phyloP scores from a whole-genome alignment of 2,797 vertebrate species.

The Rhynchotus rufescens region DNA sequence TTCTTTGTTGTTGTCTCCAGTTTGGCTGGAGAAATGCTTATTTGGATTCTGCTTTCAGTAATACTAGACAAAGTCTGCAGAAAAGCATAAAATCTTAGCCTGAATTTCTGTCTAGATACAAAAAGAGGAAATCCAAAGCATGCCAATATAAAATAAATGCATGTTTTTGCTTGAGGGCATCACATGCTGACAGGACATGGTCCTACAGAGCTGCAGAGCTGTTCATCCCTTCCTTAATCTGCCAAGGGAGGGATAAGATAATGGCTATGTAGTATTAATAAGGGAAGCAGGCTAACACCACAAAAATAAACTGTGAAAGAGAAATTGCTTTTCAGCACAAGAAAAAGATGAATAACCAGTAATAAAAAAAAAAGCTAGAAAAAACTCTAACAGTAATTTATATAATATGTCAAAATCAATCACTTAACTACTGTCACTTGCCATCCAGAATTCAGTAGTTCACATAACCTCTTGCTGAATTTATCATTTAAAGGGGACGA shows the following conservation, averaged over 20 bases:
- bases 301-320: fast-evolving
- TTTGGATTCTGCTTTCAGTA: not conserved
- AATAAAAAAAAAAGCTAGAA: not conserved
- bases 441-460: not conserved
- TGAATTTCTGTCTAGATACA: not conserved
- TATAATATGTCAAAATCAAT: not conserved
- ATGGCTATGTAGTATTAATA: not conserved
- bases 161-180: not conserved
- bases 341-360: not conserved
- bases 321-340: not conserved
- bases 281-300: not conserved
- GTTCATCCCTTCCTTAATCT: not conserved
- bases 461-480: not conserved
- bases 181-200: not conserved
- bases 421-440: not conserved
- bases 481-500: not conserved
- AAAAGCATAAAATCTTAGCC: not conserved
- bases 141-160: not conserved
- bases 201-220: not conserved
- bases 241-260: not conserved
- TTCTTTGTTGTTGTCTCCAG: not conserved
- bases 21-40: not conserved
- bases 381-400: not conserved
- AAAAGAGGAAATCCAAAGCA: not conserved
- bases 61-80: not conserved